Base-by-base conservation (phyloP, 2,113 vertebrate species). In the Leptobrachium ailaonicum region DNA sequence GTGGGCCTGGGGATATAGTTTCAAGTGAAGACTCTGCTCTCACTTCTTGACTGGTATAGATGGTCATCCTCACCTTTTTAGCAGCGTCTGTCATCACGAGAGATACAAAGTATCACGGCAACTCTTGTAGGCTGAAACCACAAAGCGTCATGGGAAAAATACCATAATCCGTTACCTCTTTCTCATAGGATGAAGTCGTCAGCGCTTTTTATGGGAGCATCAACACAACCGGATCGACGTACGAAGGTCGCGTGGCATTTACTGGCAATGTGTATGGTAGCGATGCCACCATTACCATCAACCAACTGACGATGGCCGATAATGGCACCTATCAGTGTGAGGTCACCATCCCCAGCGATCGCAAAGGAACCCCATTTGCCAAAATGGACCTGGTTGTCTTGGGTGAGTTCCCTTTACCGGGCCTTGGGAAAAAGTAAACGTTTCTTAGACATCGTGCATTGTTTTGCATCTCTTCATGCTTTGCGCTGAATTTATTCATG, bases 311-410 rank as follows among this genome's bases (percentile, higher is more conserved):
- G 47, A 88, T 94, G 85, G 75, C 88, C 2, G 96, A 99, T 87
- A 97, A 90, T 0, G 90, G 95, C 0, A 87, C 72, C 0, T 98
- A 91, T 0, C 82, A 82, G 45, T 97, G 96, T 83, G 86, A 45
- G 0, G 90, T 97, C 1, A 80, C 66, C 0, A 85, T 96, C 5
- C 14, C 87, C 0, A 4, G 13, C 0, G 95, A 97, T 14, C 3
- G 89, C 20, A 6, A 54, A 0, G 85, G 86, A 50, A 85, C 0
- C 9, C 2, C 83, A 2, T 6, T 77, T 41, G 86, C 82, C 5
- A 9, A 66, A 0, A 64, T 93, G 4, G 44, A 75, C 2, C 90
- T 99, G 78, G 3, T 92, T 0, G 96, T 99, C 14, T 91, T 96
- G 0, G 94, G 97, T 98, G 85, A 94, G 53, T 73, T 41, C 45